Percentiles rank a stretch among this genome's conserved stretches.
These are phyloP conservation scores for Mantis religiosa DNA, from an alignment of 2,888 invertebrate species.

Conservation along the genomic window DNA sequence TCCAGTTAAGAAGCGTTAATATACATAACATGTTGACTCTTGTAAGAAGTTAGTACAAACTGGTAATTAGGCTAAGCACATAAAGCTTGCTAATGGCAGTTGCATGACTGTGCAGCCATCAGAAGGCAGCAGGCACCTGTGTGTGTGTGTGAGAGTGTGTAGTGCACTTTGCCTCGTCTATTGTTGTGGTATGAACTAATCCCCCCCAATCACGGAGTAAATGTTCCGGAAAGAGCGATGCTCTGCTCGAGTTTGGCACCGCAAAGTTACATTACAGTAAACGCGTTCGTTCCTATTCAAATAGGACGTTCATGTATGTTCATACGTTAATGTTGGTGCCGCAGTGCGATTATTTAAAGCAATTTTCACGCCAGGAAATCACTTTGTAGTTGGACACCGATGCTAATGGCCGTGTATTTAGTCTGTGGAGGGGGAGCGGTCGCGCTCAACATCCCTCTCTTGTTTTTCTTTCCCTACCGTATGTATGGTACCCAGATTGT, in stretches of 20 bases:
- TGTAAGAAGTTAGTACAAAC: too few relatives aligned
- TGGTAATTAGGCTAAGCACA: too few relatives aligned
- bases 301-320: background rate
- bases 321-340: background rate
- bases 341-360: conserved; percentile 14
- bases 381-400: conserved; percentile 6
- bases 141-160: too few relatives aligned
- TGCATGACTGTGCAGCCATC: too few relatives aligned
- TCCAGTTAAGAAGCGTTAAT: too few relatives aligned
- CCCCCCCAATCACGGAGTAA: conserved; percentile 10
- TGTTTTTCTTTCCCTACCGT: background rate
- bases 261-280: conserved; percentile 1
- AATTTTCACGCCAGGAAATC: conserved; percentile 16
- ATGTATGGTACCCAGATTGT: background rate
- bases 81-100: too few relatives aligned
- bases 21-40: too few relatives aligned
- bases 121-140: too few relatives aligned
- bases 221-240: conserved; percentile 7
- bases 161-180: background rate
- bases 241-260: background rate
- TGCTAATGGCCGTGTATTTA: conserved; percentile 12
- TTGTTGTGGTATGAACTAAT: conserved; percentile 9
- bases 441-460: background rate
- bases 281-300: background rate
- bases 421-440: background rate